phyloP scores from a whole-genome alignment of 2,888 invertebrate genomes.

The Drosophila nr. perissopoda region DNA sequence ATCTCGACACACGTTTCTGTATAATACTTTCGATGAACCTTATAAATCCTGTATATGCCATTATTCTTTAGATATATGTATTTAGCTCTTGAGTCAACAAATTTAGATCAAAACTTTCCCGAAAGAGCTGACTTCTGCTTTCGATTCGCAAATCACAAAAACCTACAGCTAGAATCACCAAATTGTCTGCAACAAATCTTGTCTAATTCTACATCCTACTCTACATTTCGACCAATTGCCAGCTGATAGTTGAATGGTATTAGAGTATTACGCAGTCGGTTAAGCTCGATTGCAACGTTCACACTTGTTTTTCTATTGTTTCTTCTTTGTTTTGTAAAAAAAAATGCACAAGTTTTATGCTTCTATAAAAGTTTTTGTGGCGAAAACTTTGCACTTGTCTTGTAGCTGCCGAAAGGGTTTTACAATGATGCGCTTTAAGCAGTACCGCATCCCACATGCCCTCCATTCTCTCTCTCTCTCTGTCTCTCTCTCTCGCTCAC shows the following conservation, averaged over 20 bases:
- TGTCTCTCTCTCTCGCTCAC: background rate
- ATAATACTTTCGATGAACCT: background rate
- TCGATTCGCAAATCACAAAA: background rate
- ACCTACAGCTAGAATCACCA: background rate
- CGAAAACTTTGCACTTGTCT: slow-evolving; percentile 77
- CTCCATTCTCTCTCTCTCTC: background rate
- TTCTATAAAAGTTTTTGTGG: slow-evolving; percentile 75
- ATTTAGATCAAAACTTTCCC: background rate
- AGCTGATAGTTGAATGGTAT: no score
- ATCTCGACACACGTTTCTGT: background rate
- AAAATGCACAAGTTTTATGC: slow-evolving; percentile 79
- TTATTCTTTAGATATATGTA: background rate
- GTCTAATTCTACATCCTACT: background rate
- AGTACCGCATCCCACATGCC: slow-evolving; percentile 1
- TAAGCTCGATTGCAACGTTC: background rate
- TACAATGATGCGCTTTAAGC: slow-evolving; percentile 77
- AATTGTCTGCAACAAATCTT: background rate
- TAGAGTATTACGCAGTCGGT: background rate
- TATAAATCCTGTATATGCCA: background rate
- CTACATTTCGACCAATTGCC: background rate
- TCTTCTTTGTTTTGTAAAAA: slow-evolving; percentile 71
- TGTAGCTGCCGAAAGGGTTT: slow-evolving; percentile 78
- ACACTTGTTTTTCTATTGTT: slow-evolving; percentile 43
- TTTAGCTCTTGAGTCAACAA: background rate
- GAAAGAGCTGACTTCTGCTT: background rate